Conservation (phyloP, 1,140 invertebrate genomes). For the Palaemon carinicauda region DNA sequence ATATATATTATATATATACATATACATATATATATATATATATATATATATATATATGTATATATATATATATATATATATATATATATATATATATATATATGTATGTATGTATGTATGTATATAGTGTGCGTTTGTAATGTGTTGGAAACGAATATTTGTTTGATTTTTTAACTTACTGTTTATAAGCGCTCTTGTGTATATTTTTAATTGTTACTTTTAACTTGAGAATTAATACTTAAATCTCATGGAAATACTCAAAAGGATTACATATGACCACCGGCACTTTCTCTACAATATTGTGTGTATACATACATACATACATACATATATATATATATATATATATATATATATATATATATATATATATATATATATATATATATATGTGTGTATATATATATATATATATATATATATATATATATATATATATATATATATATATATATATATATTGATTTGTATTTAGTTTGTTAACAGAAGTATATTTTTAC, state of each 20-base stretch:
- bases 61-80: constrained; percentile 2
- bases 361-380: constrained; percentile 4
- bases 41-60: background rate
- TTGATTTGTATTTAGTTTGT: no score
- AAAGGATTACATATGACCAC: no score
- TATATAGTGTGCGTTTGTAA: background rate
- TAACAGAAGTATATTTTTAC: no score
- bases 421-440: constrained; percentile 5
- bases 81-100: constrained; percentile 2
- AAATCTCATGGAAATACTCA: no score
- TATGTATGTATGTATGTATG: background rate
- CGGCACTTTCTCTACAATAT: no score
- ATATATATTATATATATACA: background rate
- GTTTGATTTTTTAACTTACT: no score
- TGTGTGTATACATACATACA: constrained; percentile 9
- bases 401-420: constrained; percentile 9
- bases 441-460: constrained; percentile 9
- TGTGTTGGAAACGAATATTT: no score
- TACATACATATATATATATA: constrained; percentile 9
- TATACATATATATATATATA: background rate
- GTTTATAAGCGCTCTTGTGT: no score
- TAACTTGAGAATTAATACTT: no score
- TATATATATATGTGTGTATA: constrained; percentile 4
- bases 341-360: constrained; percentile 9
- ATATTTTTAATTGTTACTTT: no score